These are phyloP conservation scores for Coelinius sp. DNA, from an alignment of 2,888 invertebrate genomes.

Conservation along the genomic window DNA sequence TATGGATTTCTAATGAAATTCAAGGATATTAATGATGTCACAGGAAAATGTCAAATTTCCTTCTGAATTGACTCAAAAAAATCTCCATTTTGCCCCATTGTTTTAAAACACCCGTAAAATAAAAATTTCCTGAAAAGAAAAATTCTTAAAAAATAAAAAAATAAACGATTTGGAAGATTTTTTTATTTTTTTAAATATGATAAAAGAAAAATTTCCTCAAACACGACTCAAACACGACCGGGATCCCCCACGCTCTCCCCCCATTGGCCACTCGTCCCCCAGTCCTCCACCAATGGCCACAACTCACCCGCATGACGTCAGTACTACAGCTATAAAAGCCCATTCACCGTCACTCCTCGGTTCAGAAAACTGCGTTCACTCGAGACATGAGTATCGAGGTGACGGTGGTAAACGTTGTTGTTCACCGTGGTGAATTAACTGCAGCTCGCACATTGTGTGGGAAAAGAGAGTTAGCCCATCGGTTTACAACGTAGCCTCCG, in stretches of 20 bases:
- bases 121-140: no score
- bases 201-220: neutral
- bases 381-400: slow-evolving; percentile 47
- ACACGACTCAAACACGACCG: neutral
- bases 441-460: slow-evolving; percentile 14
- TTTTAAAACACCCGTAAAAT: no score
- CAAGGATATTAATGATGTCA: no score
- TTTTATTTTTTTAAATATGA: no score
- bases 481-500: slow-evolving; percentile 21
- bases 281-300: slow-evolving; percentile 55
- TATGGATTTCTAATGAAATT: no score
- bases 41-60: no score
- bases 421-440: slow-evolving; percentile 27
- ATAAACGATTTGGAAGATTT: no score
- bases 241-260: neutral
- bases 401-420: slow-evolving; percentile 37
- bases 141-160: no score
- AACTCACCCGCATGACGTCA: slow-evolving; percentile 60
- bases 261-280: neutral
- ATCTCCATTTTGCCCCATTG: no score
- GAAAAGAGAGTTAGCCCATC: slow-evolving; percentile 7
- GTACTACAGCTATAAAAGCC: slow-evolving; percentile 56
- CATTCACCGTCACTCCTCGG: slow-evolving; percentile 52
- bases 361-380: slow-evolving; percentile 57
- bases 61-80: no score